A percentile compares a stretch with the other conserved stretches of the same genome.
Conservation (phyloP, 2,888 invertebrate genomes). For the Malacosoma neustria region DNA sequence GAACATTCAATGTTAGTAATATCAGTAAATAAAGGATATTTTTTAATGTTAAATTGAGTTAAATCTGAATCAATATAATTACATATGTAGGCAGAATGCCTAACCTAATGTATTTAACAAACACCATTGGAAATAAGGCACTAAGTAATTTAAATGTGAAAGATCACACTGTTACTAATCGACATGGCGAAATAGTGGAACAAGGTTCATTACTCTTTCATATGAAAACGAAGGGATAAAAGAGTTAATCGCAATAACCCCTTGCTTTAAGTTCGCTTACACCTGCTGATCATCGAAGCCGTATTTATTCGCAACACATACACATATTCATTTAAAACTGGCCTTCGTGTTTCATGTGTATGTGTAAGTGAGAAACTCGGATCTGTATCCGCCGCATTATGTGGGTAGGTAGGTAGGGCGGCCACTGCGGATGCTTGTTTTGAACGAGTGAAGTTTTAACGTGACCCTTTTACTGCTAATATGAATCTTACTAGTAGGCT, state of each 20-base stretch:
- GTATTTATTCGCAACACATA: conserved; percentile 69
- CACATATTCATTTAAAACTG: conserved; percentile 60
- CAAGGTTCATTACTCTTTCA: conserved; percentile 74
- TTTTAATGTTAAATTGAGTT: no score
- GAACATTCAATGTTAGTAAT: no score
- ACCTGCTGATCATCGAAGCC: conserved; percentile 75
- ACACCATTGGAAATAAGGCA: no score
- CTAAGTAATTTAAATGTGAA: no score
- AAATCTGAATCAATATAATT: no score
- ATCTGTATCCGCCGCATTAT: conserved; percentile 72
- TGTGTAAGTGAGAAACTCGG: conserved; percentile 68
- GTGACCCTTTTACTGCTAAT: conserved; percentile 54
- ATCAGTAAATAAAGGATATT: no score
- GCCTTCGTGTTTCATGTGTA: conserved; percentile 62
- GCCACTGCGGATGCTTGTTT: conserved; percentile 68
- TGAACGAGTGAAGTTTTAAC: conserved; percentile 52
- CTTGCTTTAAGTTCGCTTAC: conserved; percentile 69
- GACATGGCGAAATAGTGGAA: conserved; percentile 58
- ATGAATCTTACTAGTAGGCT: conserved; percentile 53
- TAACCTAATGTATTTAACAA: no score
- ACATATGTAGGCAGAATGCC: no score
- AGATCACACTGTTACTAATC: conserved; percentile 64
- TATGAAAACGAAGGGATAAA: conserved; percentile 74
- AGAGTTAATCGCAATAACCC: conserved; percentile 74
- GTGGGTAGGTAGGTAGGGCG: conserved; percentile 64